Evolutionary conservation across 1,140 invertebrate genomes (phyloP).

Genomic region (Hetaerina americana): DNA sequence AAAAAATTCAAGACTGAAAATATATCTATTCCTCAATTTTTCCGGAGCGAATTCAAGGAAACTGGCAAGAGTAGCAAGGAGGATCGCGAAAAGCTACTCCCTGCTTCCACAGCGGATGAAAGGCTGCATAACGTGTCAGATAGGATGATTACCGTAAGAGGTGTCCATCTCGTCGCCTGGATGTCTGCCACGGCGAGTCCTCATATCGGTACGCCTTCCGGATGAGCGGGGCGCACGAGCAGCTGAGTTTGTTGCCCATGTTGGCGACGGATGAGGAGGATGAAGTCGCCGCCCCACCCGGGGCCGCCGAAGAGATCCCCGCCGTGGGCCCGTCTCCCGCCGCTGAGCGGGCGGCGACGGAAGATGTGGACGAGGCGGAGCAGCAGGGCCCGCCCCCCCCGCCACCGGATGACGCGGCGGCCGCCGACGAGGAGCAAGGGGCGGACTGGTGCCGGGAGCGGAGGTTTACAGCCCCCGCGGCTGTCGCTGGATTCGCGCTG

Average conservation of each 20-base stretch:
- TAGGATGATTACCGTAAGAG: constrained; percentile 62
- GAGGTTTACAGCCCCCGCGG: background rate
- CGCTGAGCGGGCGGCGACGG: background rate
- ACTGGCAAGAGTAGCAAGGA: too few relatives aligned
- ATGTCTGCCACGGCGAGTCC: constrained; percentile 82
- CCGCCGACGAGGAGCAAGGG: background rate
- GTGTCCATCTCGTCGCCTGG: constrained; percentile 74
- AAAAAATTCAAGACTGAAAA: too few relatives aligned
- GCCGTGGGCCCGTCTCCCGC: background rate
- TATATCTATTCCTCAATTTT: too few relatives aligned
- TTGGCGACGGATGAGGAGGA: constrained; percentile 35
- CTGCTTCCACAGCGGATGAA: too few relatives aligned
- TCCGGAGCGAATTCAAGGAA: too few relatives aligned
- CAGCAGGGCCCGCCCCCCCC: background rate
- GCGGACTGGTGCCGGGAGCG: background rate
- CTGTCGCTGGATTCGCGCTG: background rate
- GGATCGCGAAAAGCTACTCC: too few relatives aligned
- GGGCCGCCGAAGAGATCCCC: background rate
- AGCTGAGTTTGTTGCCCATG: constrained; percentile 93
- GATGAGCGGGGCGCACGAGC: constrained; percentile 84
- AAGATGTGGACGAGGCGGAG: too few relatives aligned
- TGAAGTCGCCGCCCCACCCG: constrained; percentile 42
- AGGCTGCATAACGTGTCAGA: background rate
- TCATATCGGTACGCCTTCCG: constrained; percentile 89
- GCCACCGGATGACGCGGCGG: too few relatives aligned